Evolutionary conservation across 2,113 vertebrate genomes (phyloP).

Genomic region (Pavo muticus): DNA sequence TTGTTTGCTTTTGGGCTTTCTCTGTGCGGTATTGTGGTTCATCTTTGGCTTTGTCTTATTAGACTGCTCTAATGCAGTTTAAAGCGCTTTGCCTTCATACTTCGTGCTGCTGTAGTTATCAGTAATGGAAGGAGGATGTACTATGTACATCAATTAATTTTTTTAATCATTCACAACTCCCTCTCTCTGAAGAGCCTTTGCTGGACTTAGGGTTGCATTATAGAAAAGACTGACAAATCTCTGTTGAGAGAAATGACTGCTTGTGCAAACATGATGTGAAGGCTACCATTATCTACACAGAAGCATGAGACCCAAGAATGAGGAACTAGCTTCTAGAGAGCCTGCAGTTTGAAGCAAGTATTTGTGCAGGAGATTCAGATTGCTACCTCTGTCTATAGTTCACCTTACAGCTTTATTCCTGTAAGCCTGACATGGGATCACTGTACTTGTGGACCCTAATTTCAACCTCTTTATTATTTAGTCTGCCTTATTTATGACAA

Average conservation of each 20-base stretch:
- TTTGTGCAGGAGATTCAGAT: background rate
- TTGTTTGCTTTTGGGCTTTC: background rate
- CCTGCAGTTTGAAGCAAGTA: background rate
- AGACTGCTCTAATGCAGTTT: background rate
- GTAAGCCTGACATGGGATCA: background rate
- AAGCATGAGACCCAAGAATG: slow-evolving; percentile 36
- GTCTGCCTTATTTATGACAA: background rate
- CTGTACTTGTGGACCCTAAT: background rate
- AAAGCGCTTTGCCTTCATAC: background rate
- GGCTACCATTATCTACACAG: slow-evolving; percentile 8
- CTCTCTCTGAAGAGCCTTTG: slow-evolving; percentile 25
- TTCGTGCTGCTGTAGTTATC: slow-evolving; percentile 26
- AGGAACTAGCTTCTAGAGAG: background rate
- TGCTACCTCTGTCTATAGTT: background rate
- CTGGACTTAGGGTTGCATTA: background rate
- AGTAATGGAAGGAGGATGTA: slow-evolving; percentile 6
- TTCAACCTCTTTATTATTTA: background rate
- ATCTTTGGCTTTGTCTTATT: background rate
- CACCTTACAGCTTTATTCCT: background rate
- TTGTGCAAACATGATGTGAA: background rate
- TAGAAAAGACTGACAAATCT: background rate
- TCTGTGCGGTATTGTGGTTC: background rate
- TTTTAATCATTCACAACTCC: background rate
- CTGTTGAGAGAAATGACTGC: background rate
- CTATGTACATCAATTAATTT: background rate